Percentiles rank a stretch among this genome's conserved stretches.
phyloP scores from a whole-genome alignment of 2,888 invertebrate species.

The Apamea epomidion region DNA sequence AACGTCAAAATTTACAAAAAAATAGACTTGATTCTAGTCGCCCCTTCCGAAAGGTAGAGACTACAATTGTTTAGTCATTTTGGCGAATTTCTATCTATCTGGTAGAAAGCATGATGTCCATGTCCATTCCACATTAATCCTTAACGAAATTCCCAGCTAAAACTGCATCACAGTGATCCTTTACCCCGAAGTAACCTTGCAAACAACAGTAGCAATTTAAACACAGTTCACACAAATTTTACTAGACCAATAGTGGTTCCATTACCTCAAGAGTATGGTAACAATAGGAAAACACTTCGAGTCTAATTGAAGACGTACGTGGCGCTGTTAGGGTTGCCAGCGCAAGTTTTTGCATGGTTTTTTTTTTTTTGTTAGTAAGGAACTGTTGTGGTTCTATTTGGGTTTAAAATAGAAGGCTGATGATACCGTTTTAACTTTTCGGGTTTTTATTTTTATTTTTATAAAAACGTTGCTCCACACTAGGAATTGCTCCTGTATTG shows the following conservation, averaged over 20 bases:
- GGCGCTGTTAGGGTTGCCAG: conserved; percentile 46
- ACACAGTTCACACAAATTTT: conserved; percentile 59
- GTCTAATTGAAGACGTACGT: conserved; percentile 61
- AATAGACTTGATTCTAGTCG: no score
- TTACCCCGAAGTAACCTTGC: conserved; percentile 1
- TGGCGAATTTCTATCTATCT: not conserved
- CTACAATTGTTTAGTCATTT: not conserved
- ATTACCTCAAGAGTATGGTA: conserved; percentile 60
- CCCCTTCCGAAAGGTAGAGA: no score
- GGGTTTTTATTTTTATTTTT: no score
- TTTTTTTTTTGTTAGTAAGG: not conserved
- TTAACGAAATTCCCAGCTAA: not conserved
- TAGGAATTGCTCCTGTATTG: no score
- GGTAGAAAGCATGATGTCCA: not conserved
- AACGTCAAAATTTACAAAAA: not conserved
- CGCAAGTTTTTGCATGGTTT: not conserved
- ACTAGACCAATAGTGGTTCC: conserved; percentile 53
- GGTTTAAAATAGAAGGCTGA: not conserved
- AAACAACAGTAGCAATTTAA: conserved; percentile 38
- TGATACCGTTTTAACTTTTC: no score
- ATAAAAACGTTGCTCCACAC: no score
- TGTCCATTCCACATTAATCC: no score
- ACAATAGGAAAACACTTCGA: conserved; percentile 58
- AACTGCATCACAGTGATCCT: not conserved
- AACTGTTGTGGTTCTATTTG: not conserved